Conservation (phyloP, 2,113 vertebrate species). For the Paracanthobrama guichenoti region DNA sequence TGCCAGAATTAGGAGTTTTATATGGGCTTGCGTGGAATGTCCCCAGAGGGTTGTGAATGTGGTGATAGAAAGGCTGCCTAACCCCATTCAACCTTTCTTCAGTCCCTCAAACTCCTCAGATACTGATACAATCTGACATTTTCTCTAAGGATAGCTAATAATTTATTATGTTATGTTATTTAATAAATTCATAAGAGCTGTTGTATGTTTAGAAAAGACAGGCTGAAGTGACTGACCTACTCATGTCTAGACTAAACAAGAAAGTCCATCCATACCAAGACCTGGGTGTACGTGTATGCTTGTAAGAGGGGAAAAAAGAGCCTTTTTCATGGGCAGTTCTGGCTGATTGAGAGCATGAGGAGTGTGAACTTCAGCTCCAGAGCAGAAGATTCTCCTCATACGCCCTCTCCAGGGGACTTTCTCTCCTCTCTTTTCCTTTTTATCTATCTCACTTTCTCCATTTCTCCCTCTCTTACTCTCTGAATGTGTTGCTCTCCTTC, state of each 20-base stretch:
- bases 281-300: neutral
- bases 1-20: neutral
- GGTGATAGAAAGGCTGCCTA: too few species aligned
- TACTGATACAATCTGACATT: neutral
- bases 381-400: constrained; percentile 5
- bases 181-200: neutral
- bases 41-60: too few species aligned
- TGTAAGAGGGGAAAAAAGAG: neutral
- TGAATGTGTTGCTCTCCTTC: constrained; percentile 37
- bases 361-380: constrained; percentile 18
- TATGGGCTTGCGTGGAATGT: neutral
- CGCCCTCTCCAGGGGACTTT: constrained; percentile 1
- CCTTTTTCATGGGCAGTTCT: constrained; percentile 38
- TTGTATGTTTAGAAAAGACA: neutral
- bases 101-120: neutral
- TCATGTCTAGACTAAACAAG: neutral
- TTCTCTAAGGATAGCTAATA: neutral
- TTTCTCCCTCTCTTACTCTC: constrained; percentile 1
- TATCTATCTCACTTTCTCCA: constrained; percentile 5
- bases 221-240: neutral
- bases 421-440: neutral
- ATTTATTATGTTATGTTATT: neutral
- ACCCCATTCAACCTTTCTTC: neutral
- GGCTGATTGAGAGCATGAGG: constrained; percentile 33
- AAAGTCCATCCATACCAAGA: neutral